Percentiles rank a stretch among this genome's conserved stretches.
These are phyloP conservation scores for Butorides virescens DNA, from an alignment of 2,113 vertebrate genomes.

Conservation along the genomic window DNA sequence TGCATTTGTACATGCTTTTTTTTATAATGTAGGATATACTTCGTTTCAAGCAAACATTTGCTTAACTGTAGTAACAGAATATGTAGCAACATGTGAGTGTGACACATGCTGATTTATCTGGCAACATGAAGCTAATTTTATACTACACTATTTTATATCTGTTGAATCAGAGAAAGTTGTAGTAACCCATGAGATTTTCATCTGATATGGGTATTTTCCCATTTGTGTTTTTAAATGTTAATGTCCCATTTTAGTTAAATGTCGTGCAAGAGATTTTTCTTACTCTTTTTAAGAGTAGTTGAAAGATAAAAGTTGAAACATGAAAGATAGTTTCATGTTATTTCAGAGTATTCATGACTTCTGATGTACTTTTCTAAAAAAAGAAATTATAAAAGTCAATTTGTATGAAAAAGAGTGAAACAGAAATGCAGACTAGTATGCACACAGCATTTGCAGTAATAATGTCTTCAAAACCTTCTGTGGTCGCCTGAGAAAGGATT, in stretches of 20 bases:
- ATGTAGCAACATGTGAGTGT: not conserved
- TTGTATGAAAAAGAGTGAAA: not conserved
- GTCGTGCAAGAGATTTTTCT: not conserved
- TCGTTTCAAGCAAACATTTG: not conserved
- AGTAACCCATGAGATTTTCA: not conserved
- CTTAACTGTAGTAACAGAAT: not conserved
- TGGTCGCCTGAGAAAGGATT: not conserved
- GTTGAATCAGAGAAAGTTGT: not conserved
- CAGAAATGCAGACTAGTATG: not conserved
- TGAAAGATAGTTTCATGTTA: not conserved
- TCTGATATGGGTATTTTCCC: not conserved
- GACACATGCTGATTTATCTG: not conserved
- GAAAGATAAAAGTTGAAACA: not conserved
- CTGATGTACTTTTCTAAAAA: not conserved
- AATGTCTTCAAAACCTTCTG: not conserved
- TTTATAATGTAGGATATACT: not conserved
- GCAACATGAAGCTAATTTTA: not conserved
- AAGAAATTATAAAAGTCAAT: not conserved
- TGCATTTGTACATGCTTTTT: not conserved
- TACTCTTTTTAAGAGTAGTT: not conserved
- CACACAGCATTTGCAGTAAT: not conserved
- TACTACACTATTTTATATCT: not conserved
- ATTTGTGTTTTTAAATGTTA: not conserved
- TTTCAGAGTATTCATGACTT: not conserved
- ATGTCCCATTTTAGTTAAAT: not conserved